Evolutionary conservation across 2,113 vertebrate species (phyloP).

Genomic region (Cryptotis parvus): DNA sequence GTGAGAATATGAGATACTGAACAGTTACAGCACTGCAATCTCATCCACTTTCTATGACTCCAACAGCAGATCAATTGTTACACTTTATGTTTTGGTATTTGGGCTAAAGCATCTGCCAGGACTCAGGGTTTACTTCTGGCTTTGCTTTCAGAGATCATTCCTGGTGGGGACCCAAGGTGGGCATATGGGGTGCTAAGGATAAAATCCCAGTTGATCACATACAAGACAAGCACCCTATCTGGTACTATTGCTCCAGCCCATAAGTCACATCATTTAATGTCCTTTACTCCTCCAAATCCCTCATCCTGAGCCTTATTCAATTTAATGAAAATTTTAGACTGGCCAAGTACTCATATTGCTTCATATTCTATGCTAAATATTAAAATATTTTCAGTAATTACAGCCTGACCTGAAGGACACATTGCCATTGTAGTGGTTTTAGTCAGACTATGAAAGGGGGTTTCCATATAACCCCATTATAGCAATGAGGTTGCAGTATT

Average conservation of each 20-base stretch:
- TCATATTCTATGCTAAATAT: slow-evolving; percentile 13
- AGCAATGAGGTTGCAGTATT: slow-evolving; percentile 60
- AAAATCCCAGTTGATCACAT: no score
- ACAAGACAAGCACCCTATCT: no score
- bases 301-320: slow-evolving; percentile 1
- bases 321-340: slow-evolving; percentile 7
- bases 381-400: slow-evolving; percentile 59
- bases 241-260: no score
- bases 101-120: no score
- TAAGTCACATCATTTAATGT: background rate
- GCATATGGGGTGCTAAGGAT: no score
- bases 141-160: no score
- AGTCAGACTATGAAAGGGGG: slow-evolving; percentile 35
- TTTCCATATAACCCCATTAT: no score
- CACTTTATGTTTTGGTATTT: no score
- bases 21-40: background rate
- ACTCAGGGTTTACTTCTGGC: no score
- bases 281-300: background rate
- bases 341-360: background rate
- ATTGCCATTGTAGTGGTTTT: slow-evolving; percentile 58
- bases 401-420: background rate
- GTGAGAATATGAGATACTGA: slow-evolving; percentile 4
- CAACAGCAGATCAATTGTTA: background rate
- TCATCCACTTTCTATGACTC: background rate
- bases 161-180: no score